phyloP scores from a whole-genome alignment of 1,140 invertebrate genomes.

The Intoshia linei region DNA sequence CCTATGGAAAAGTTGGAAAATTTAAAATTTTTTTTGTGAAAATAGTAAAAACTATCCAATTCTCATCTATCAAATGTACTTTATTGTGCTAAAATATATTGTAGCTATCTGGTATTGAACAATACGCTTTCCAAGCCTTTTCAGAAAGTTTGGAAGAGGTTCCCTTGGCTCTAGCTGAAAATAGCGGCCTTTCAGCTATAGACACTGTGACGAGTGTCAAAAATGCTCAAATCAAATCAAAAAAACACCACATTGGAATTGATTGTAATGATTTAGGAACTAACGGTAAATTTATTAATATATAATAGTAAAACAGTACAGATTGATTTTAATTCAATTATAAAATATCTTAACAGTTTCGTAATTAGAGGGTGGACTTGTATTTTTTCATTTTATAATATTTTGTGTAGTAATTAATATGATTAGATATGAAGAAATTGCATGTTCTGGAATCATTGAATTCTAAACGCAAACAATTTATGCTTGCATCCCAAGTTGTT shows the following conservation, averaged over 20 bases:
- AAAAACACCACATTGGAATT: slow-evolving; percentile 55
- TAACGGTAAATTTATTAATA: slow-evolving; percentile 25
- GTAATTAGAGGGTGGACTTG: background rate
- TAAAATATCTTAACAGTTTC: background rate
- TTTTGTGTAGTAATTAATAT: background rate
- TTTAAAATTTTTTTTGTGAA: background rate
- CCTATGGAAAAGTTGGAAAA: background rate
- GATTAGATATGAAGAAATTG: slow-evolving; percentile 60
- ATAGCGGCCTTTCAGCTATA: slow-evolving; percentile 63
- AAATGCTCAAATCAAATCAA: slow-evolving; percentile 45
- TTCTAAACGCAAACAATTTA: slow-evolving; percentile 81
- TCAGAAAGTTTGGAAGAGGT: slow-evolving; percentile 71
- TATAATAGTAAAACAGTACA: background rate
- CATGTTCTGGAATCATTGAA: slow-evolving; percentile 82
- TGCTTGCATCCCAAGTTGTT: slow-evolving; percentile 61
- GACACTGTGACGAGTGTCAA: slow-evolving; percentile 66
- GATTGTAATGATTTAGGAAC: slow-evolving; percentile 64
- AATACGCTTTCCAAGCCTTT: slow-evolving; percentile 80
- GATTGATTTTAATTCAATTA: background rate
- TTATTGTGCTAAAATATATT: background rate
- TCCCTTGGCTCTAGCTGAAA: slow-evolving; percentile 75
- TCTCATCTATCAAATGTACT: background rate
- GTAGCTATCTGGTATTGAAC: slow-evolving; percentile 35
- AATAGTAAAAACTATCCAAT: no score
- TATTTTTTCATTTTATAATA: background rate